Evolutionary conservation across 2,113 vertebrate species (phyloP).

Genomic region (Echinops telfairi): DNA sequence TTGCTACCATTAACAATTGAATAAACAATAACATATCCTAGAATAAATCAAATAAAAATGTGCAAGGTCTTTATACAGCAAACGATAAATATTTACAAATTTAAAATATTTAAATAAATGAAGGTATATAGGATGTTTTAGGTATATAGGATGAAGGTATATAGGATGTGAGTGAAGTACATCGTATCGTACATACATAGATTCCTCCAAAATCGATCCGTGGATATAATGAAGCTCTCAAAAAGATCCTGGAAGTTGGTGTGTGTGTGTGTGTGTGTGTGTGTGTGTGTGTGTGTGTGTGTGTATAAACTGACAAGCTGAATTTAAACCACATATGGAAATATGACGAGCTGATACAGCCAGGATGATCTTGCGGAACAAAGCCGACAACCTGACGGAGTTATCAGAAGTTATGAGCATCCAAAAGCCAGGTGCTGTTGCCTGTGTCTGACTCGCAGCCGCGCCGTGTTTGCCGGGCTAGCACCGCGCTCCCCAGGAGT

Average conservation of each 20-base stretch:
- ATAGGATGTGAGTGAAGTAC: not conserved
- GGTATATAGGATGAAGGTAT: not conserved
- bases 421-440: not conserved
- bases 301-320: not conserved
- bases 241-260: not conserved
- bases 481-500: not conserved
- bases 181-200: not conserved
- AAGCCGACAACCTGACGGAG: not conserved
- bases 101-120: not conserved
- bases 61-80: not conserved
- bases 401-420: not conserved
- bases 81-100: not conserved
- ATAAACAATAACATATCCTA: constrained; percentile 32
- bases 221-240: not conserved
- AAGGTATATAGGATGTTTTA: not conserved
- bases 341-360: not conserved
- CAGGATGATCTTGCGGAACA: not conserved
- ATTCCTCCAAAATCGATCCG: not conserved
- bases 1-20: not conserved
- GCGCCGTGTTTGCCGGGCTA: not conserved
- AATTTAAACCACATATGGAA: constrained; percentile 23
- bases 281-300: not conserved
- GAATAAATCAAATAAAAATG: constrained; percentile 35
- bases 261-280: too few relatives aligned
- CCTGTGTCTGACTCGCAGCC: not conserved